Evolutionary conservation across 2,797 vertebrate species (phyloP), one percentile per base, ranked within the genome.

Genomic region (Channallabes apus): DNA sequence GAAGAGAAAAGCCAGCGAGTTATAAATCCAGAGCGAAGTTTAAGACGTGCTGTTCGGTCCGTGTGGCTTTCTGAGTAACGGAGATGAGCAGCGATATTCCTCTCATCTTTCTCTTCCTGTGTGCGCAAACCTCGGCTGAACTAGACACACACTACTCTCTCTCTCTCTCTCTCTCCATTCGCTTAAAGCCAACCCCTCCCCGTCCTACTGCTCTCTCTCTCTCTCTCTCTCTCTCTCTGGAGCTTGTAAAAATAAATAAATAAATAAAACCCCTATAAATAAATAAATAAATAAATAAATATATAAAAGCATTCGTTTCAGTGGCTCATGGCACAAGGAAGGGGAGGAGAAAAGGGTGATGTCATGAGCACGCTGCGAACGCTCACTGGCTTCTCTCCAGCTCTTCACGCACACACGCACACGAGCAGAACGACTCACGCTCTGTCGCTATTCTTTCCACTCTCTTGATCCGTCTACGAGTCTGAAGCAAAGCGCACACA

Each of bases 301-400:
- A n/a, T n/a, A n/a, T n/a, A n/a, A n/a, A 89, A 89, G 88, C 69
- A 86, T 88, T 90, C 88, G 89, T 93, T 93, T 93, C 91, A 92
- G 92, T 91, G 93, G 93, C 90, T 93, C 91, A 92, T 87, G 73
- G 87, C 41, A 46, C 7, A 89, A 86, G 88, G 89, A 88, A 88
- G 86, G 89, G 88, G n/a, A 87, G 91, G 91, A 46, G 41, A 46
- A 46, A 46, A 62, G 67, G 88, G 85, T 96, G 94, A 96, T 94
- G 94, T 96, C 95, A 96, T 95, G 93, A 95, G 93, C 93, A 94
- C 93, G 93, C 94, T 94, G 94, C 94, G 88, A 94, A 93, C 92
- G 92, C 91, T 91, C 90, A 88, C 91, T 95, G 94, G 94, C 93
- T 71, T 65, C 83, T 88, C 86, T 93, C 94, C 94, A 95, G 93